Evolutionary conservation across 2,888 invertebrate genomes (phyloP).

Genomic region (Vesta saturnalis): DNA sequence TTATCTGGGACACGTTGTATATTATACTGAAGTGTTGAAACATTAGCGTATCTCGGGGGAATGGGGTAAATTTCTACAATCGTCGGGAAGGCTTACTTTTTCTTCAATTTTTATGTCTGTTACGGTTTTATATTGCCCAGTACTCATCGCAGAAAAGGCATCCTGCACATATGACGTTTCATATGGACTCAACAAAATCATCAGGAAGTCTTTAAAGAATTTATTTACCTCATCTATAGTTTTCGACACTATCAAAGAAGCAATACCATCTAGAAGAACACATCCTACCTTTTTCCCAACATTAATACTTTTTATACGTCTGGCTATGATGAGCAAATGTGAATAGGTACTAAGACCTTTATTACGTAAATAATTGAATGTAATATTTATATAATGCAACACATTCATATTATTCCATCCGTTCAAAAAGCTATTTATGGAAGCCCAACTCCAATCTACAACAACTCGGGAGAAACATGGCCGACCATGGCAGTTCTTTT

Average conservation of each 20-base stretch:
- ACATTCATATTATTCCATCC: no score
- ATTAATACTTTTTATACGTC: neutral
- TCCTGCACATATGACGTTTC: neutral
- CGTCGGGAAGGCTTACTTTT: no score
- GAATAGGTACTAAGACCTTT: neutral
- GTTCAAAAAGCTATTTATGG: no score
- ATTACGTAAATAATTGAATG: neutral
- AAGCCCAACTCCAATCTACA: no score
- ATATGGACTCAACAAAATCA: neutral
- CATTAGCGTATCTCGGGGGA: no score
- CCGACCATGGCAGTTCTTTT: neutral
- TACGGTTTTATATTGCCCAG: neutral
- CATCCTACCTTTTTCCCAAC: neutral
- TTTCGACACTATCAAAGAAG: neutral
- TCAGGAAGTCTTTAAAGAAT: neutral
- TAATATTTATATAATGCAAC: no score
- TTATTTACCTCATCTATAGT: neutral
- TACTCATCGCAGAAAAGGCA: neutral
- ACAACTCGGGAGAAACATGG: neutral
- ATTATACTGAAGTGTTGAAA: no score
- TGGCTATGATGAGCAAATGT: neutral
- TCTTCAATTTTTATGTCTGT: neutral
- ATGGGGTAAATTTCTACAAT: no score
- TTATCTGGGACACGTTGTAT: no score
- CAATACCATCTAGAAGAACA: neutral